phyloP scores from a whole-genome alignment of 1,140 invertebrate species.

The Anastatus disparis region DNA sequence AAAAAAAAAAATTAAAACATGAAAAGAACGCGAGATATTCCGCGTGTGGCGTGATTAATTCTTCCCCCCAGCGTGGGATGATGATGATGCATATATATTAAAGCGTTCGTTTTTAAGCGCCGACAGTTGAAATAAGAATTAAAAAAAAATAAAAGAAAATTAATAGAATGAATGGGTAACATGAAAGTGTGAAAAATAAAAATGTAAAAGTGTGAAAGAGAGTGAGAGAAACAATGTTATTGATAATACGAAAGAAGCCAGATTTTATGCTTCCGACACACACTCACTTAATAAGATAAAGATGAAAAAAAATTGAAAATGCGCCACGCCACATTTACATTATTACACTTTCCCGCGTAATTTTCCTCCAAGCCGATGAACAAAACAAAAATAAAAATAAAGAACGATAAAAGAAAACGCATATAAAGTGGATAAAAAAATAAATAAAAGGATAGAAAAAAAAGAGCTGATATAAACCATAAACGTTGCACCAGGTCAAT shows the following conservation, averaged over 20 bases:
- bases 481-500: slow-evolving; percentile 49
- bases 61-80: neutral
- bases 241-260: slow-evolving; percentile 7
- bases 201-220: neutral
- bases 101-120: neutral
- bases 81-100: slow-evolving; percentile 4
- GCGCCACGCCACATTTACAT: neutral
- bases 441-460: neutral
- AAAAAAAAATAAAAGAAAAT: neutral
- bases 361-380: neutral
- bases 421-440: neutral
- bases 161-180: neutral
- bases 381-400: neutral
- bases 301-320: too few species aligned
- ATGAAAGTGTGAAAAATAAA: neutral
- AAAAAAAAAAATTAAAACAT: neutral
- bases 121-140: neutral
- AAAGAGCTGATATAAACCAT: slow-evolving; percentile 29
- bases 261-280: slow-evolving; percentile 29
- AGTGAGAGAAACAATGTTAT: neutral
- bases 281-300: neutral
- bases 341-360: neutral
- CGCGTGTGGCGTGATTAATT: neutral
- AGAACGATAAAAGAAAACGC: neutral
- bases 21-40: neutral